Percentiles rank a stretch among this genome's conserved stretches.
Evolutionary conservation across 2,888 invertebrate genomes (phyloP).

Genomic region (Ochropleura plecta): DNA sequence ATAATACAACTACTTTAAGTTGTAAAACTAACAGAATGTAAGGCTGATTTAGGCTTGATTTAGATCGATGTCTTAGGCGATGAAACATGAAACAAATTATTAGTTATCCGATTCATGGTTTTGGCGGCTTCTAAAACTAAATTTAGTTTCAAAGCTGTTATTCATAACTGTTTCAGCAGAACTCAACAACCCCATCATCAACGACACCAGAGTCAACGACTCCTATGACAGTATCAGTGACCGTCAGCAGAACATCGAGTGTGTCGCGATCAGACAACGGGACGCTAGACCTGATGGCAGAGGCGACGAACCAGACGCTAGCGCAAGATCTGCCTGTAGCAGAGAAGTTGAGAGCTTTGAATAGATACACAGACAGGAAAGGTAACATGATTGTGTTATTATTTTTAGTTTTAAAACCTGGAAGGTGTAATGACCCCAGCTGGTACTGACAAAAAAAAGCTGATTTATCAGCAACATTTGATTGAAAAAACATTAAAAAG

Average conservation of each 20-base stretch:
- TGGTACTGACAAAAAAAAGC: too few relatives aligned
- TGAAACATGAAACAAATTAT: background rate
- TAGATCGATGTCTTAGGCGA: too few relatives aligned
- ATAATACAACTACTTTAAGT: background rate
- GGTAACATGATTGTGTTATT: conserved; percentile 69
- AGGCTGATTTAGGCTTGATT: background rate
- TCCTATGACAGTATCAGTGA: conserved; percentile 48
- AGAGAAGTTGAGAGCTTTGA: conserved; percentile 84
- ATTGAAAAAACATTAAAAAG: background rate
- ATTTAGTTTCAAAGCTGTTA: background rate
- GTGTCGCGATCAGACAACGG: conserved; percentile 71
- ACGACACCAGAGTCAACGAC: conserved; percentile 63
- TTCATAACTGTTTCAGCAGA: conserved; percentile 71
- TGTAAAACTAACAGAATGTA: background rate
- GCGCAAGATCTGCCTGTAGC: conserved; percentile 85
- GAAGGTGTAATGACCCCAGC: too few relatives aligned
- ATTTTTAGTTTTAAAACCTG: background rate
- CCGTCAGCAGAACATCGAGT: conserved; percentile 46
- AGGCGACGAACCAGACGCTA: conserved; percentile 83
- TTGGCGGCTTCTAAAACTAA: background rate
- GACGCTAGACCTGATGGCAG: conserved; percentile 78
- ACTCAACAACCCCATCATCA: conserved; percentile 65
- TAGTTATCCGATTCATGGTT: background rate
- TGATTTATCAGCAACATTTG: background rate
- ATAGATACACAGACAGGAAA: conserved; percentile 86